phyloP scores from a whole-genome alignment of 1,140 invertebrate species.

The Eulimnadia texana region DNA sequence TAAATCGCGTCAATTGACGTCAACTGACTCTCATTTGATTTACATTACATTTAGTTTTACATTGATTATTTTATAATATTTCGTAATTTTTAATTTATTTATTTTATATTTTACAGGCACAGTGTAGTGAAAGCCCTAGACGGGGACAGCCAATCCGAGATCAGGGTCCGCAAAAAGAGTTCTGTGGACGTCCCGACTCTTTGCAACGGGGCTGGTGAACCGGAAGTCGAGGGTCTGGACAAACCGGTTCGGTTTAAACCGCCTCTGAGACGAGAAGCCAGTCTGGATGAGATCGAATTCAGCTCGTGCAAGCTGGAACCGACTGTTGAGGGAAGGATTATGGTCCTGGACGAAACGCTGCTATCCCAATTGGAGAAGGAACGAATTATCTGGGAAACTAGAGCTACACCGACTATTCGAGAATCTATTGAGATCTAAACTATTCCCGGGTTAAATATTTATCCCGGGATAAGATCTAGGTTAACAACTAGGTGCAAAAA shows the following conservation, averaged over 20 bases:
- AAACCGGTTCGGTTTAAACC: slow-evolving; percentile 21
- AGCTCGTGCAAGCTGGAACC: slow-evolving; percentile 56
- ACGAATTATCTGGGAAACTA: background rate
- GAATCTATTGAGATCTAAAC: slow-evolving; percentile 1
- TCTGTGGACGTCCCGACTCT: slow-evolving; percentile 1
- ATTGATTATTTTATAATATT: too few relatives aligned
- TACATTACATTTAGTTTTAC: too few relatives aligned
- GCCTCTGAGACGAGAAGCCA: slow-evolving; percentile 47
- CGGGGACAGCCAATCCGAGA: background rate
- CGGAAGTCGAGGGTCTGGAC: background rate
- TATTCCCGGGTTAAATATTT: too few relatives aligned
- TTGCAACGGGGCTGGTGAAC: background rate
- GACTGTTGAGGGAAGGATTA: slow-evolving; percentile 55
- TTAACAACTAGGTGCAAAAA: too few relatives aligned
- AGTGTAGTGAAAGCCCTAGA: background rate
- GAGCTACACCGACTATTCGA: background rate
- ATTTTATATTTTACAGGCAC: background rate
- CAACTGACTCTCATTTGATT: too few relatives aligned
- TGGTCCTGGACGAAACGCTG: slow-evolving; percentile 52
- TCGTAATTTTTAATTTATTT: too few relatives aligned
- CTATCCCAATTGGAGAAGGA: background rate
- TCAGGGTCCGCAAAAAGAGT: slow-evolving; percentile 17
- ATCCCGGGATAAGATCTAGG: too few relatives aligned
- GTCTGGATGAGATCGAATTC: slow-evolving; percentile 45
- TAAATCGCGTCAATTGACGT: too few relatives aligned